Percentiles rank a stretch among this genome's conserved stretches.
phyloP scores from a whole-genome alignment of 1,140 invertebrate species.

The Laodelphax striatellus region DNA sequence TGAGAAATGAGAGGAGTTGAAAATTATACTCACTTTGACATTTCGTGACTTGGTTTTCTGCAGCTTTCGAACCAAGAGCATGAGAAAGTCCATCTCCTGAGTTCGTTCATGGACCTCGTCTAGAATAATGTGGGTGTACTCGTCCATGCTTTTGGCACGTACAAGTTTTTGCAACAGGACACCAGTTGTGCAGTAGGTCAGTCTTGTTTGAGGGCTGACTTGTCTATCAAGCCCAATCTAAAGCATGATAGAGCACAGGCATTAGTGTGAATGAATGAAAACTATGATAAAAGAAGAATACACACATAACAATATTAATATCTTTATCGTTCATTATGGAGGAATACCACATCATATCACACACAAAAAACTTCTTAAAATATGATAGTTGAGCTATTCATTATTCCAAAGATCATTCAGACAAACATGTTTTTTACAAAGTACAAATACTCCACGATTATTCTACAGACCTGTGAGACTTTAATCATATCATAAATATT shows the following conservation, averaged over 20 bases:
- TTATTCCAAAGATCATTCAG: too few species aligned
- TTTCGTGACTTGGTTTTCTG: constrained; percentile 54
- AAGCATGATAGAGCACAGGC: not conserved
- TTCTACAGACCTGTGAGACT: too few species aligned
- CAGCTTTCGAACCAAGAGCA: constrained; percentile 74
- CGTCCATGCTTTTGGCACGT: constrained; percentile 38
- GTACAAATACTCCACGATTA: too few species aligned
- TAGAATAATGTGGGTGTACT: constrained; percentile 81
- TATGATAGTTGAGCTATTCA: too few species aligned
- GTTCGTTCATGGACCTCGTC: constrained; percentile 95
- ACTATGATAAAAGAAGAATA: too few species aligned
- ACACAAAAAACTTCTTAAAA: too few species aligned
- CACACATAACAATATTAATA: too few species aligned
- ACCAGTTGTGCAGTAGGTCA: constrained; percentile 77
- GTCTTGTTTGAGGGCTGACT: constrained; percentile 53
- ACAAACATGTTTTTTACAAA: too few species aligned
- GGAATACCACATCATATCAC: too few species aligned
- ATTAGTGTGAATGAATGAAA: not conserved
- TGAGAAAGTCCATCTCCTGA: constrained; percentile 84
- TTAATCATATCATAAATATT: too few species aligned
- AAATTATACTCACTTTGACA: constrained; percentile 45
- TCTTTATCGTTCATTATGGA: too few species aligned
- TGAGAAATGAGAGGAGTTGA: too few species aligned
- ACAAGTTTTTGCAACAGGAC: constrained; percentile 51
- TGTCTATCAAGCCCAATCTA: constrained; percentile 50